phyloP scores from a whole-genome alignment of 2,797 vertebrate genomes.

The Tachyglossus aculeatus region DNA sequence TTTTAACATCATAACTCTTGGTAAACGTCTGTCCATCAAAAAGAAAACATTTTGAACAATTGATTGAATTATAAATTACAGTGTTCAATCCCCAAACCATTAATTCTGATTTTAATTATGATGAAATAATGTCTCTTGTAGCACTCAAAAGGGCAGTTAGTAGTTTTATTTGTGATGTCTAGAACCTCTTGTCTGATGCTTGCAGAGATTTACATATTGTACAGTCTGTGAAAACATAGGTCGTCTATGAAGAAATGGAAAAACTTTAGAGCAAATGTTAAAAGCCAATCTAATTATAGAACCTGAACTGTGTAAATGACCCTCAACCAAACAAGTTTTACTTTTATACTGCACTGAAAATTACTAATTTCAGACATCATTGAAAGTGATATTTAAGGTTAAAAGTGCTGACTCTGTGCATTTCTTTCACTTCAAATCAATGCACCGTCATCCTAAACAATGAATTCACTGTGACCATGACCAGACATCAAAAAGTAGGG shows the following conservation, averaged over 20 bases:
- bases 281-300: conserved; percentile 43
- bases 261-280: conserved; percentile 29
- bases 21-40: conserved; percentile 3
- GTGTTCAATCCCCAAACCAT: conserved; percentile 11
- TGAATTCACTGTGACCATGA: no score
- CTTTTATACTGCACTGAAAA: no score
- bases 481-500: no score
- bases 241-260: conserved; percentile 29
- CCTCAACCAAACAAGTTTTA: background rate
- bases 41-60: background rate
- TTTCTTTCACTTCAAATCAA: no score
- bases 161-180: conserved; percentile 14
- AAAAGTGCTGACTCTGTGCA: no score
- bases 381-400: no score
- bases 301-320: conserved; percentile 22
- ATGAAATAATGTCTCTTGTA: conserved; percentile 18
- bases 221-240: conserved; percentile 9
- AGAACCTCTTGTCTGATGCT: background rate
- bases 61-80: background rate
- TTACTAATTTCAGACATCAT: no score
- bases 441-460: no score
- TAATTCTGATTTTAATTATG: conserved; percentile 13
- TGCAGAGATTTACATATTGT: background rate
- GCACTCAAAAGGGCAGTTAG: background rate
- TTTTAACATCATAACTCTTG: background rate